phyloP scores from a whole-genome alignment of 2,113 vertebrate species.

The Parus major region DNA sequence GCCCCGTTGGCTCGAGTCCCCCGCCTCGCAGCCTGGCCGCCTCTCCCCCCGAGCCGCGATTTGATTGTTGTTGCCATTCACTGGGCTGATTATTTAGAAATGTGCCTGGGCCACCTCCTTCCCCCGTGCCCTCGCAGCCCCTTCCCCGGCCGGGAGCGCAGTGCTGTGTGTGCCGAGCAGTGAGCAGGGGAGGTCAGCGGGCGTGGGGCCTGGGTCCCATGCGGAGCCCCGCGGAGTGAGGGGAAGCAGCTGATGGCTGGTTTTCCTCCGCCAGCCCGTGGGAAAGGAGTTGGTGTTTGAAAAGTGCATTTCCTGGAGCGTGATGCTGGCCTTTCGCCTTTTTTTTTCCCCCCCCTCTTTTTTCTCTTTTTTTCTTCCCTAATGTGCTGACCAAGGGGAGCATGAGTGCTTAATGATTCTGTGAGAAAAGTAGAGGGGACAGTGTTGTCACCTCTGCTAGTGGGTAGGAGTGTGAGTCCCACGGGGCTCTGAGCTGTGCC shows the following conservation, averaged over 20 bases:
- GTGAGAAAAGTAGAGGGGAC: not conserved
- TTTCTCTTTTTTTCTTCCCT: not conserved
- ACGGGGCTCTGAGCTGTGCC: accelerated
- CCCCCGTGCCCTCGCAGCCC: not conserved
- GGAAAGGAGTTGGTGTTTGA: constrained; percentile 66
- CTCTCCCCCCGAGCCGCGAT: not conserved
- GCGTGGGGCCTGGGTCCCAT: not conserved
- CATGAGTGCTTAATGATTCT: not conserved
- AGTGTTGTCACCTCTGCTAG: not conserved
- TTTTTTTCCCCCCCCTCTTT: not conserved
- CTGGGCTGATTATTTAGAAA: constrained; percentile 49
- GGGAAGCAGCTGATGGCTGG: constrained; percentile 53
- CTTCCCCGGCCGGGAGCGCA: not conserved
- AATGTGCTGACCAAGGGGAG: not conserved
- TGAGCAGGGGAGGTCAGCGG: not conserved
- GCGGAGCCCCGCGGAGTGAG: not conserved
- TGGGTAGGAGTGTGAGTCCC: not conserved
- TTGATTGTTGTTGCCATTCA: constrained; percentile 58
- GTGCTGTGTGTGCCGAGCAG: accelerated
- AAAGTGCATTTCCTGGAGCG: constrained; percentile 56
- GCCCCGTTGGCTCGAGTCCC: constrained; percentile 32
- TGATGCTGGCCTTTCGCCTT: not conserved
- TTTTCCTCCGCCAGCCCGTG: constrained; percentile 39
- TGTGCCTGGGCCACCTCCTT: constrained; percentile 8
- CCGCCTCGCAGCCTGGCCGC: constrained; percentile 3